Conservation (phyloP, 2,888 invertebrate species). For the Scaptomyza parva region DNA sequence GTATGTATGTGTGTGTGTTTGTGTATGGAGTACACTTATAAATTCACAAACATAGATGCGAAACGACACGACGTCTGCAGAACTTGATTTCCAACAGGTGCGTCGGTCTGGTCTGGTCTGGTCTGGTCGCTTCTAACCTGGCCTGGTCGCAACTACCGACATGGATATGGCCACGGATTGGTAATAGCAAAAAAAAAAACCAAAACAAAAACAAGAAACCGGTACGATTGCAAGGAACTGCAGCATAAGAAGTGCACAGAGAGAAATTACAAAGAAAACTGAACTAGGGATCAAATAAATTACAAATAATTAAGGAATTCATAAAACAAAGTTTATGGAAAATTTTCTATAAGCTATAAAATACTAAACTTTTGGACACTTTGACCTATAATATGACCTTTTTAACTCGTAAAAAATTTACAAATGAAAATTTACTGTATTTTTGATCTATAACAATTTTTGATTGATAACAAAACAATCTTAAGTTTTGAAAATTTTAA, state of each 20-base stretch:
- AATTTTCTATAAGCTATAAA: too few relatives aligned
- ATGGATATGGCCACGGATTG: conserved; percentile 59
- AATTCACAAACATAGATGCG: conserved; percentile 51
- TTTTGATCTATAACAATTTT: too few relatives aligned
- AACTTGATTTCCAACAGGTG: conserved; percentile 83
- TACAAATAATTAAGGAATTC: not conserved
- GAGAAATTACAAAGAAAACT: conserved; percentile 10
- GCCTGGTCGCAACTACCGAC: conserved; percentile 55
- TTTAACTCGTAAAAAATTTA: too few relatives aligned
- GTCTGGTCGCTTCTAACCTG: not conserved
- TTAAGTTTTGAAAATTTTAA: too few relatives aligned
- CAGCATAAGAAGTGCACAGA: conserved; percentile 32
- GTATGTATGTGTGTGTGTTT: conserved; percentile 12
- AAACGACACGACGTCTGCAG: conserved; percentile 65
- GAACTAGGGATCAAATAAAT: not conserved
- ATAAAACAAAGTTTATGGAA: not conserved
- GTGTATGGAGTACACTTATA: conserved; percentile 35
- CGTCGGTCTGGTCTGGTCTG: conserved; percentile 60
- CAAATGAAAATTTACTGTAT: too few relatives aligned
- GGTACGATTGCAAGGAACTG: conserved; percentile 55
- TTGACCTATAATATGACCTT: too few relatives aligned
- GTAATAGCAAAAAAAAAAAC: conserved; percentile 47
- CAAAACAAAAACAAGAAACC: conserved; percentile 43
- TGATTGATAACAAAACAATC: too few relatives aligned
- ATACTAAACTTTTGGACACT: too few relatives aligned